Base-by-base conservation (phyloP, 53 echinoderm and acorn worm genomes). In the Astropecten irregularis region DNA sequence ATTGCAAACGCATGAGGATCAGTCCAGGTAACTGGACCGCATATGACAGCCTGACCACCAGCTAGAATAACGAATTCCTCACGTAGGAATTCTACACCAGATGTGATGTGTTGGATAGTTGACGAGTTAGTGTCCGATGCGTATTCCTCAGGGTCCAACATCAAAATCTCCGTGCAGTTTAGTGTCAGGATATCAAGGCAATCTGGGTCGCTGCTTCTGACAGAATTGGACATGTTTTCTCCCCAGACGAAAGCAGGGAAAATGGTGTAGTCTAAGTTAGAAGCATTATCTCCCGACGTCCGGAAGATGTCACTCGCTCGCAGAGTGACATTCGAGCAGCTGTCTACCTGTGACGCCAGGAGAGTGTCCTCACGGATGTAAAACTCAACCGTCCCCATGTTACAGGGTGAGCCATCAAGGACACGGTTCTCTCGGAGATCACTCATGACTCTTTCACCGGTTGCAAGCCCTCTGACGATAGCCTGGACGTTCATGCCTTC, bases 41-140 rank as follows among this genome's bases (percentile, higher is more conserved):
- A 76, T 38, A 76, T 56, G 0, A 16, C 76, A 58, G 76, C 58
- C 6, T 4, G 23, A 9, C 76, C 76, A 38, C 57, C 58, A 23
- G 4, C 4, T 1, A 65, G 14, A 21, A 65, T 9, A 0, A 37
- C 65, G 18, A 15, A 65, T 4, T 65, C 38, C n/a, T n/a, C n/a
- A n/a, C n/a, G n/a, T 1, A n/a, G 5, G 37, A 36, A 65, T 37
- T 65, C 38, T 20, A 15, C 2, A 1, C 19, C 8, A 25, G 65
- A 36, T 34, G 22, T n/a, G 9, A 38, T 3, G 16, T 65, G 65
- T 16, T 0, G 0, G 37, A 65, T 65, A 38, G 49, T 38, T 6
- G 56, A 15, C 22, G 1, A 39, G 13, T 13, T 14, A n/a, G n/a
- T n/a, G n/a, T n/a, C n/a, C n/a, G n/a, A n/a, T 9, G 6, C 36